These are phyloP conservation scores for Parnassius mnemosyne DNA, from an alignment of 2,888 invertebrate species.

Conservation along the genomic window DNA sequence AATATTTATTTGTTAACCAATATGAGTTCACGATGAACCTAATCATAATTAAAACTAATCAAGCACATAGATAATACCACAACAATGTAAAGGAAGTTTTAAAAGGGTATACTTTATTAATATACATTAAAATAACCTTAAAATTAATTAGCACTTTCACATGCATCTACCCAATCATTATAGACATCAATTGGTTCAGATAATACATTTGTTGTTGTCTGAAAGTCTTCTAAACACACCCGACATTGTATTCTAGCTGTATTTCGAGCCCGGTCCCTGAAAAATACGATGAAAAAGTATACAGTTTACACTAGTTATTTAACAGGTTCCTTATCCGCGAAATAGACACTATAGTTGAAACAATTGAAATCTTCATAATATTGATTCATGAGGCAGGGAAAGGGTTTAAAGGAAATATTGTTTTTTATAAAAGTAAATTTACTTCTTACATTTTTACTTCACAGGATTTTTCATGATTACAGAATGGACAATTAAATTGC, in stretches of 20 bases:
- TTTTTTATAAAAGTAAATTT: not conserved
- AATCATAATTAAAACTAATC: constrained; percentile 17
- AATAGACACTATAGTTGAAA: too few species aligned
- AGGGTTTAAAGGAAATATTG: not conserved
- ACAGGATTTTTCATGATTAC: constrained; percentile 99
- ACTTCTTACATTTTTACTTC: constrained; percentile 98
- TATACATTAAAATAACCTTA: constrained; percentile 36
- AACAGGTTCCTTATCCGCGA: too few species aligned
- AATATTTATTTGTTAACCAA: too few species aligned
- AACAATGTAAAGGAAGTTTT: constrained; percentile 28
- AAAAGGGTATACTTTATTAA: constrained; percentile 33
- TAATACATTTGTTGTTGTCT: constrained; percentile 96
- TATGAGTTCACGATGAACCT: not conserved
- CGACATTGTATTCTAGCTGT: constrained; percentile 97
- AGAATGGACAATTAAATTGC: constrained; percentile 99
- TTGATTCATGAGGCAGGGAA: too few species aligned
- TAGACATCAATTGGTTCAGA: constrained; percentile 99
- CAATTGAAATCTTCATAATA: too few species aligned
- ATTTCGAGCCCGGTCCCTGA: constrained; percentile 96
- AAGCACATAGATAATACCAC: constrained; percentile 7
- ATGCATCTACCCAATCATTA: constrained; percentile 99
- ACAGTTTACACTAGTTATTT: not conserved
- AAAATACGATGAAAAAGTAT: constrained; percentile 40
- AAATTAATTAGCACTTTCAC: constrained; percentile 90
- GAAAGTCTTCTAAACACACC: constrained; percentile 98